Evolutionary conservation across 2,797 vertebrate species (phyloP), one percentile per base, ranked within the genome.

Genomic region (Lophotriccus pileatus): DNA sequence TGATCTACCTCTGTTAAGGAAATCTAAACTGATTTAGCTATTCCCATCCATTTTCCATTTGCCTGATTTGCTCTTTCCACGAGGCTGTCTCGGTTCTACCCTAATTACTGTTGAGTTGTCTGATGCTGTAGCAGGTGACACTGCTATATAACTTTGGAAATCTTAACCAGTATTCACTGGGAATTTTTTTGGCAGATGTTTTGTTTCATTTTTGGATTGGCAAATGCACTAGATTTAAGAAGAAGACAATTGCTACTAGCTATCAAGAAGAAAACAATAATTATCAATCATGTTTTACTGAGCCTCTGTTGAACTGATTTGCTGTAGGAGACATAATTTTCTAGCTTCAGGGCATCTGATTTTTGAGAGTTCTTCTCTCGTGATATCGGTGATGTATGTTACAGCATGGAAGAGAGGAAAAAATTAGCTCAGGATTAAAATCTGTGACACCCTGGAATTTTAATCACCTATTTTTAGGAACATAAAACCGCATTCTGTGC

Each of bases 231-330:
- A 44, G 58, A 47, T 81, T 87, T 79, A 80, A 75, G 79, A 85
- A 91, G 82, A 83, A 89, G 81, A 52, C 89, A 77, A 53, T 93
- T 85, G 87, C 76, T 87, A 2, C 53, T 75, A 32, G 66, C 82
- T 87, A 72, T 88, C 79, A 75, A 13, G 83, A 89, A 64, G 91
- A 70, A 93, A 92, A 58, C 47, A 46, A 13, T 83, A 81, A 87
- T 94, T 93, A 85, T 92, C 62, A 46, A 23, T 89, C 80, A 41
- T 79, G 73, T 75, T 92, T 91, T 92, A 62, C 14, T 83, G 89
- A 92, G 82, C 58, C 53, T 85, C 76, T 53, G 37, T 62, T 96
- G 91, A 92, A 81, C 84, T 64, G 84, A 72, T 85, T 87, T 96
- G 62, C 64, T 2, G 1, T 21, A 68, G 87, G 64, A 92, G 93